phyloP scores from a whole-genome alignment of 2,113 vertebrate genomes.

The Gavialis gangeticus region DNA sequence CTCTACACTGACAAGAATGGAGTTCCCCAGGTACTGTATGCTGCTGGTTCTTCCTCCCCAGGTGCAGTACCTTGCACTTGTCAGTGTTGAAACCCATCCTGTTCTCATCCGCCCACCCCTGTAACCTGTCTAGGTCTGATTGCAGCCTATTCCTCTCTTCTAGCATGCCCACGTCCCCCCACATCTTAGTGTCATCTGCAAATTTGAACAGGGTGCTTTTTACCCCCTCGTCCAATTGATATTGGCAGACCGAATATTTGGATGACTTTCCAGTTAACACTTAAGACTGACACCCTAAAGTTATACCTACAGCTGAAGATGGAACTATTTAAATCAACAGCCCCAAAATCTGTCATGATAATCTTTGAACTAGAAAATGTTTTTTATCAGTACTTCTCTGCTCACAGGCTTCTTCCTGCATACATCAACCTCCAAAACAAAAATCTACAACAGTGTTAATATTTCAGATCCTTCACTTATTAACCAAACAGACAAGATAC shows the following conservation, averaged over 20 bases:
- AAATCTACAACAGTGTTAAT: neutral
- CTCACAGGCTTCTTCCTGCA: neutral
- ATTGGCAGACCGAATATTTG: neutral
- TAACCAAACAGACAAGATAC: neutral
- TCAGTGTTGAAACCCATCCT: no score
- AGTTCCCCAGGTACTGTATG: no score
- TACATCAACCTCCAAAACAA: neutral
- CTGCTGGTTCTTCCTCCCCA: no score
- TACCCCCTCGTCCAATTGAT: no score
- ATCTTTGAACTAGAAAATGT: neutral
- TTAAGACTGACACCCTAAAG: neutral
- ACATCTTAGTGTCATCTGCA: no score
- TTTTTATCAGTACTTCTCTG: neutral
- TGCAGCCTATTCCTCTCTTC: no score
- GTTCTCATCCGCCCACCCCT: no score
- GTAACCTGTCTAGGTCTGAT: no score
- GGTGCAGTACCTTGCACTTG: no score
- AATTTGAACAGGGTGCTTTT: no score
- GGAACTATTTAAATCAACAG: conserved; percentile 47
- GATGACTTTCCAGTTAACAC: neutral
- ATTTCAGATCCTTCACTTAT: neutral
- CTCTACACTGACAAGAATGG: no score
- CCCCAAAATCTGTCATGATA: neutral
- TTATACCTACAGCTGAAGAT: neutral
- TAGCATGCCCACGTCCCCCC: no score